A percentile compares a stretch with the other conserved stretches of the same genome.
These are phyloP conservation scores for Pollicipes pollicipes DNA, from an alignment of 1,140 invertebrate genomes.

Conservation along the genomic window DNA sequence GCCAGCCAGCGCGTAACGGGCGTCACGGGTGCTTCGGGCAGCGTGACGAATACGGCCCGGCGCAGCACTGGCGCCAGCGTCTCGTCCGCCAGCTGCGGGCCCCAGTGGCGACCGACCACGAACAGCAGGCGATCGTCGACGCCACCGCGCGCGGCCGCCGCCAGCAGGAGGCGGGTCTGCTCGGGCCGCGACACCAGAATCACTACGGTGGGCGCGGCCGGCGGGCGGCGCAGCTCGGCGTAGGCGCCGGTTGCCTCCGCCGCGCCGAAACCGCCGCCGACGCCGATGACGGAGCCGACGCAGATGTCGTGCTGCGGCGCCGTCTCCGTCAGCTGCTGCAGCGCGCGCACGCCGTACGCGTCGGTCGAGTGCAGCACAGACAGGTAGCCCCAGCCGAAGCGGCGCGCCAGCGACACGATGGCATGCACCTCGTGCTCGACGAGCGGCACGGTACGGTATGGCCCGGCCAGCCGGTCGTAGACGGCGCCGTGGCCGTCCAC, in stretches of 20 bases:
- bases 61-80: conserved; percentile 12
- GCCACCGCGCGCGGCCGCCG: conserved; percentile 12
- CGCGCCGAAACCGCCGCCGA: conserved; percentile 24
- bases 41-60: conserved; percentile 19
- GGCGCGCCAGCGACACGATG: conserved; percentile 14
- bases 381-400: not conserved
- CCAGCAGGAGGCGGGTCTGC: conserved; percentile 17
- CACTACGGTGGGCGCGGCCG: conserved; percentile 14
- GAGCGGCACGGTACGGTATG: conserved; percentile 14
- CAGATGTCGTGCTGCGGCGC: not conserved
- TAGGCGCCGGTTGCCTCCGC: conserved; percentile 26
- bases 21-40: conserved; percentile 27
- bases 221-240: conserved; percentile 6
- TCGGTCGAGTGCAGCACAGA: not conserved
- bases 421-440: conserved; percentile 18
- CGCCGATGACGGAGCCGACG: not conserved
- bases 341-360: not conserved
- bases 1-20: conserved; percentile 27
- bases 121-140: conserved; percentile 15
- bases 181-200: conserved; percentile 16
- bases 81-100: conserved; percentile 14
- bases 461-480: conserved; percentile 13
- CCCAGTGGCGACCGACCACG: conserved; percentile 16
- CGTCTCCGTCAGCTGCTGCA: not conserved
- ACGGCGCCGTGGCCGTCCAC: conserved; percentile 19